Evolutionary conservation across 1,140 invertebrate species (phyloP).

Genomic region (Thaumetopoea pityocampa): DNA sequence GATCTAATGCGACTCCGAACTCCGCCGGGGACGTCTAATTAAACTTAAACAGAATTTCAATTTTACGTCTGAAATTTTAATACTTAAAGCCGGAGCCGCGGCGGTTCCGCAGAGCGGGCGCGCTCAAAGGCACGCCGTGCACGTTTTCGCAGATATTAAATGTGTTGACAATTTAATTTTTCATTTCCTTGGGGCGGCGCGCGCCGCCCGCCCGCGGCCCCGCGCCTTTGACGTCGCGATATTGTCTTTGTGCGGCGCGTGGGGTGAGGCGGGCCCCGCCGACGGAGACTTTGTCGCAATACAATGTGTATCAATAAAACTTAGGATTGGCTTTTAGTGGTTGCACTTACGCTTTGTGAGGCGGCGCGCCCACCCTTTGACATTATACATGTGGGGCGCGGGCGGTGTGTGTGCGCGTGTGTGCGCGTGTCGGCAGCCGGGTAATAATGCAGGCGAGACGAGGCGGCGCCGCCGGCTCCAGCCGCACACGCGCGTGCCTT

Average conservation of each 20-base stretch:
- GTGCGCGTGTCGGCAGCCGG: slow-evolving; percentile 22
- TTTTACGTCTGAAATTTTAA: slow-evolving; percentile 70
- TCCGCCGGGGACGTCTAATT: slow-evolving; percentile 61
- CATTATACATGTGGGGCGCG: slow-evolving; percentile 57
- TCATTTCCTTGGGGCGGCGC: slow-evolving; percentile 65
- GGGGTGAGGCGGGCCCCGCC: slow-evolving; percentile 60
- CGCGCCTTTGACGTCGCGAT: slow-evolving; percentile 73
- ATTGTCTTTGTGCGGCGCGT: slow-evolving; percentile 73
- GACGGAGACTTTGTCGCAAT: slow-evolving; percentile 74
- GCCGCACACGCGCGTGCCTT: slow-evolving; percentile 17
- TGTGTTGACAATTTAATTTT: slow-evolving; percentile 76
- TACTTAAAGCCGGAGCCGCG: slow-evolving; percentile 62
- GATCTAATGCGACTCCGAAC: slow-evolving; percentile 69
- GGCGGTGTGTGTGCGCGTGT: slow-evolving; percentile 25
- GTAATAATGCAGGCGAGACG: slow-evolving; percentile 17
- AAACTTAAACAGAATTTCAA: slow-evolving; percentile 71
- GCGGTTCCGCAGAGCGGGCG: slow-evolving; percentile 54
- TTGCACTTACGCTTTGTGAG: slow-evolving; percentile 74
- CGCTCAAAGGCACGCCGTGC: slow-evolving; percentile 69
- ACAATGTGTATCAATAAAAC: slow-evolving; percentile 77
- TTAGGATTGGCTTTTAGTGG: slow-evolving; percentile 76
- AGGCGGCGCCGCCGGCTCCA: slow-evolving; percentile 19
- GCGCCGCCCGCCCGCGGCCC: slow-evolving; percentile 42
- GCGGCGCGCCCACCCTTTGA: slow-evolving; percentile 71
- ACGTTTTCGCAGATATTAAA: slow-evolving; percentile 76